Conservation (phyloP, 2,888 invertebrate genomes). For the Aleiodes alternator region DNA sequence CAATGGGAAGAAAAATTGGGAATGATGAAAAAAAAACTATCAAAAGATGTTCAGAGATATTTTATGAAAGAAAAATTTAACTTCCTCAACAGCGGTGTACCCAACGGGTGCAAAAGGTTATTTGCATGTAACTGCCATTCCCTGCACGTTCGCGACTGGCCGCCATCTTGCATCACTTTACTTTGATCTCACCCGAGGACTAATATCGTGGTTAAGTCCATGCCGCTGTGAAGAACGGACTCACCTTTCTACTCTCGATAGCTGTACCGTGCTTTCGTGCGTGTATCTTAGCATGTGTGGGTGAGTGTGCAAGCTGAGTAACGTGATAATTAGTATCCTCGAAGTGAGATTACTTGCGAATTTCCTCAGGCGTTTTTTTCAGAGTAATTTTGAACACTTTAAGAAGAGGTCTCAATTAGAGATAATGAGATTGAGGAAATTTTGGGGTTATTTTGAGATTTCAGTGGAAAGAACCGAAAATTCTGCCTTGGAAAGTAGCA, state of each 20-base stretch:
- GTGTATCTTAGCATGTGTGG: background rate
- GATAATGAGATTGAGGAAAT: too few relatives aligned
- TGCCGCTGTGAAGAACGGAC: constrained; percentile 48
- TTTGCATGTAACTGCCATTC: constrained; percentile 61
- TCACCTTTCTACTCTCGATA: constrained; percentile 23
- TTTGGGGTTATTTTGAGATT: too few relatives aligned
- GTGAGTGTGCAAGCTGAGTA: background rate
- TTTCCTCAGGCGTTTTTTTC: background rate
- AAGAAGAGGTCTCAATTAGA: too few relatives aligned
- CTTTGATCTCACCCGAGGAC: constrained; percentile 60
- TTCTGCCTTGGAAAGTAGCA: too few relatives aligned
- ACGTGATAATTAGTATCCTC: constrained; percentile 28
- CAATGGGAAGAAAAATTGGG: background rate
- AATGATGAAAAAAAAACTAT: background rate
- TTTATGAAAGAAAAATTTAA: constrained; percentile 37
- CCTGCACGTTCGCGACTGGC: constrained; percentile 58
- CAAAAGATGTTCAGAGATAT: background rate
- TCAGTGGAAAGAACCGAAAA: too few relatives aligned
- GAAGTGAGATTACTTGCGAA: constrained; percentile 1
- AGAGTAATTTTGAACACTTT: too few relatives aligned
- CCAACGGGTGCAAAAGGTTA: constrained; percentile 53
- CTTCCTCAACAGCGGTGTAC: constrained; percentile 40
- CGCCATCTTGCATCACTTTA: constrained; percentile 63
- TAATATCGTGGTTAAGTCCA: constrained; percentile 58
- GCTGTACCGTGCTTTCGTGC: background rate